phyloP scores from a whole-genome alignment of 2,113 vertebrate species.

The Oncorhynchus mykiss region DNA sequence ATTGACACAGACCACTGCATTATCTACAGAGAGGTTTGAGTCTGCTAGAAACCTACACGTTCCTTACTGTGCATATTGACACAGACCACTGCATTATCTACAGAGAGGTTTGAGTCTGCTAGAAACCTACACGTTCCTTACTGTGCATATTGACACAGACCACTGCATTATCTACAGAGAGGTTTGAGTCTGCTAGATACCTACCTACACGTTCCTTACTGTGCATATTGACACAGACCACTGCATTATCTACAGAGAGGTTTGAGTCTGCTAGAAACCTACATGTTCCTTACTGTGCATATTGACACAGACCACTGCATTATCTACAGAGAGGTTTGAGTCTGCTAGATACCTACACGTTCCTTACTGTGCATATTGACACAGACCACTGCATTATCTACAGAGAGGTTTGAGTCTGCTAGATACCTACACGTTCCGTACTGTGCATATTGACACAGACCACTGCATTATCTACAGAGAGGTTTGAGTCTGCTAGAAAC shows the following conservation, averaged over 20 bases:
- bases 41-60: neutral
- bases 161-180: neutral
- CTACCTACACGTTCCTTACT: too few relatives aligned
- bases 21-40: neutral
- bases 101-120: neutral
- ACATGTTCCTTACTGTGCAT: neutral
- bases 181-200: neutral
- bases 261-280: neutral
- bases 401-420: too few relatives aligned
- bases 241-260: neutral
- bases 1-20: neutral
- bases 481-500: too few relatives aligned
- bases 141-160: neutral
- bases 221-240: neutral
- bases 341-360: neutral
- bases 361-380: too few relatives aligned
- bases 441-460: neutral
- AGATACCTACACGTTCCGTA: too few relatives aligned
- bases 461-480: too few relatives aligned
- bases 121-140: too few relatives aligned
- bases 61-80: neutral
- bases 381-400: neutral
- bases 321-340: neutral
- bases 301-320: neutral
- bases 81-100: neutral